These are phyloP conservation scores for Pygoscelis antarcticus DNA, from an alignment of 2,113 vertebrate species.

Conservation along the genomic window DNA sequence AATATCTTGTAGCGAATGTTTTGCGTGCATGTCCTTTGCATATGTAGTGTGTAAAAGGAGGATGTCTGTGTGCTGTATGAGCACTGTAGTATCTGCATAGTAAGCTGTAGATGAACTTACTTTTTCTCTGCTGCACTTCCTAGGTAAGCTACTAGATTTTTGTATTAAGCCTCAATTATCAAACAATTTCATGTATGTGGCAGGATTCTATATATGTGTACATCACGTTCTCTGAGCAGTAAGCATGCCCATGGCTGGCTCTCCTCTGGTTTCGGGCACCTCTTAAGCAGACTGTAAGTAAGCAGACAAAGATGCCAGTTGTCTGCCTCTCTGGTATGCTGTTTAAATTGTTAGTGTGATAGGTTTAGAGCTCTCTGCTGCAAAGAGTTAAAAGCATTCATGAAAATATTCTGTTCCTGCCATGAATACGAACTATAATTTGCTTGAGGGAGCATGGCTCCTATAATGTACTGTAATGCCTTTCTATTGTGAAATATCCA, in stretches of 20 bases:
- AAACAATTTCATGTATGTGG: accelerated
- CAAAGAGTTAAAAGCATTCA: not conserved
- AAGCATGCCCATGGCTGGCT: accelerated
- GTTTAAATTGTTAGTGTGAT: accelerated
- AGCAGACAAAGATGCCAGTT: not conserved
- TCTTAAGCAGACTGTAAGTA: accelerated
- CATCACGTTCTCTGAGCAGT: accelerated
- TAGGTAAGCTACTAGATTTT: not conserved
- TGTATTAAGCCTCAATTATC: not conserved
- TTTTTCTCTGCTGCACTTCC: not conserved
- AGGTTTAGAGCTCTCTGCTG: not conserved
- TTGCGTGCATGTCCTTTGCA: not conserved
- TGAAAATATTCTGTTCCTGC: not conserved
- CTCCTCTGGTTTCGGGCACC: not conserved
- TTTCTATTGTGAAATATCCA: slow-evolving; percentile 64
- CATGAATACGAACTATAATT: not conserved
- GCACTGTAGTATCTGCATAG: not conserved
- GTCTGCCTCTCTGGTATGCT: not conserved
- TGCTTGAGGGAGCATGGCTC: not conserved
- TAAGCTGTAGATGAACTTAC: not conserved
- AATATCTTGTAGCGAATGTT: not conserved
- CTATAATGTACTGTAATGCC: slow-evolving; percentile 41
- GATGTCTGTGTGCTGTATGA: not conserved
- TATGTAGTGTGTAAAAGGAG: not conserved
- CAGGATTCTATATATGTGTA: not conserved